phyloP scores from a whole-genome alignment of 2,797 vertebrate genomes.

The Petrocephalus sullivani region DNA sequence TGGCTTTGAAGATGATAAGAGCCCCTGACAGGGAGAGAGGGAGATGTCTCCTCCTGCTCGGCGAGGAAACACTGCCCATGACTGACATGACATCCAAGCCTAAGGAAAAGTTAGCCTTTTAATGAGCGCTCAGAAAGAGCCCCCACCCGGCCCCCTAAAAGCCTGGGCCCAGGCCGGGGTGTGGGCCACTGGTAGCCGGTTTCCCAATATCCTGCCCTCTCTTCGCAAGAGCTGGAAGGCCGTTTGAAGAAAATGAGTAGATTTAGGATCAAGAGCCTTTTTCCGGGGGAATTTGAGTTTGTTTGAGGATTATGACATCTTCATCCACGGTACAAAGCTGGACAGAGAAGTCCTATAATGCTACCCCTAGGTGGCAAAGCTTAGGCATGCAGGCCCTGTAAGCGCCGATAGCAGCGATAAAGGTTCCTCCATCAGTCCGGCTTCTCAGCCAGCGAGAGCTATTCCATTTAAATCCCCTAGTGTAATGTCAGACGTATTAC shows the following conservation, averaged over 20 bases:
- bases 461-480: conserved; percentile 41
- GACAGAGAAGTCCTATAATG: conserved; percentile 54
- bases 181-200: conserved; percentile 62
- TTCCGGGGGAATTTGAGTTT: conserved; percentile 75
- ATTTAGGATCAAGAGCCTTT: conserved; percentile 74
- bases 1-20: conserved; percentile 85
- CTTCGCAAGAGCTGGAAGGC: conserved; percentile 47
- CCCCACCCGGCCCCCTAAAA: conserved; percentile 45
- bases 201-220: conserved; percentile 62
- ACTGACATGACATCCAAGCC: conserved; percentile 67
- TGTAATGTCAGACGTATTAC: conserved; percentile 39
- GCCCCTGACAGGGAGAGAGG: conserved; percentile 69
- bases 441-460: conserved; percentile 21
- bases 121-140: conserved; percentile 66
- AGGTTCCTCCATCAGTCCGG: conserved; percentile 37
- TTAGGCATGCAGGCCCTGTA: conserved; percentile 55
- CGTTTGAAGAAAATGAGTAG: conserved; percentile 77
- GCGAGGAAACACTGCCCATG: conserved; percentile 62
- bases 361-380: conserved; percentile 57
- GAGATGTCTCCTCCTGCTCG: conserved; percentile 45
- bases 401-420: conserved; percentile 55
- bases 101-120: conserved; percentile 74
- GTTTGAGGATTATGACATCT: conserved; percentile 80
- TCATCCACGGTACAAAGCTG: conserved; percentile 71
- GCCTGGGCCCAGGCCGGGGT: conserved; percentile 21